Conservation (phyloP, 2,888 invertebrate species). For the Volucella bombylans region DNA sequence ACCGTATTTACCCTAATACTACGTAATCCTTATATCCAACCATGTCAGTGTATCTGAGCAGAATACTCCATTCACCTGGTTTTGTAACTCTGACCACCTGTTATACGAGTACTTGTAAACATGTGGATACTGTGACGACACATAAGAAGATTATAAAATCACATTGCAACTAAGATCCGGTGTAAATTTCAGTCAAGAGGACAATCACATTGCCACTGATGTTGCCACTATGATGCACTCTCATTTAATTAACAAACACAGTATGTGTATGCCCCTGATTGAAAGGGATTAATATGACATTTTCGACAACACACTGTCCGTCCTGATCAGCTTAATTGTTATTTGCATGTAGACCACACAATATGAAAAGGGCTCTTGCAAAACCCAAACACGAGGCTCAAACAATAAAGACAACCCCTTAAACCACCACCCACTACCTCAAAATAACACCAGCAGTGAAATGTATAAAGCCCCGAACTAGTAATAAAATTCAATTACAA, state of each 20-base stretch:
- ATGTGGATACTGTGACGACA: neutral
- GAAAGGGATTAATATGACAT: constrained; percentile 12
- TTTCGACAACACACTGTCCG: constrained; percentile 13
- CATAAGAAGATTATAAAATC: constrained; percentile 14
- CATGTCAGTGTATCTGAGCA: no score
- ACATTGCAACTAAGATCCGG: neutral
- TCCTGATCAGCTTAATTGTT: neutral
- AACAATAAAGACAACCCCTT: neutral
- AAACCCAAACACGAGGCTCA: neutral
- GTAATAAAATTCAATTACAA: constrained; percentile 68
- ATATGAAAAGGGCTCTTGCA: neutral
- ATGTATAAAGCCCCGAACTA: constrained; percentile 32
- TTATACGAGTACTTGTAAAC: no score
- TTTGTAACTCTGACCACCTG: no score
- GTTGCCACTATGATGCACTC: neutral
- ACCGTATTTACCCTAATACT: no score
- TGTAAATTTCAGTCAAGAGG: neutral
- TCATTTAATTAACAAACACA: constrained; percentile 35
- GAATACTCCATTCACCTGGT: no score
- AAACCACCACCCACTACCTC: neutral
- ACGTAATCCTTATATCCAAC: no score
- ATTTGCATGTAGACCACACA: neutral
- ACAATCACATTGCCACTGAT: constrained; percentile 11
- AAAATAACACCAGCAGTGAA: constrained; percentile 22
- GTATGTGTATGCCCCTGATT: neutral